Conservation (phyloP, 2,797 vertebrate species). For the Tarsius wallacei region DNA sequence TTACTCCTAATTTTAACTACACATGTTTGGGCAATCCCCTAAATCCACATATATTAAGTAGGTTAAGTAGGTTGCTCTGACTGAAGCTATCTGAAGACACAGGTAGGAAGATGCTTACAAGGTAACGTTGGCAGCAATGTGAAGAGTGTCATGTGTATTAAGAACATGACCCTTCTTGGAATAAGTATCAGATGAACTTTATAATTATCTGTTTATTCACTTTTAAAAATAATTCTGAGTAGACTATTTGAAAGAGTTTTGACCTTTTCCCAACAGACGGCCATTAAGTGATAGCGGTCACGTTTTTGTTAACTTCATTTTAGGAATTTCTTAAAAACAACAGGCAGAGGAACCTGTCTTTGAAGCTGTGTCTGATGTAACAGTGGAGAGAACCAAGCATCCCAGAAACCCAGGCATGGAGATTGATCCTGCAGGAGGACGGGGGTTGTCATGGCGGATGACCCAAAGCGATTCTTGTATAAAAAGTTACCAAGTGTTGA, state of each 20-base stretch:
- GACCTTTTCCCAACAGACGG: slow-evolving; percentile 22
- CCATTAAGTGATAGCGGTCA: not conserved
- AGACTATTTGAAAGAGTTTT: slow-evolving; percentile 46
- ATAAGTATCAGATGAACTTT: slow-evolving; percentile 48
- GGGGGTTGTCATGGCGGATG: too few species aligned
- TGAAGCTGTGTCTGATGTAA: too few species aligned
- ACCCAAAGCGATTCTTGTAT: too few species aligned
- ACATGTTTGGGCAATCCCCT: not conserved
- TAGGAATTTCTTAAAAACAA: slow-evolving; percentile 7
- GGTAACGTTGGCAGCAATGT: not conserved
- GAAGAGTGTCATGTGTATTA: slow-evolving; percentile 59
- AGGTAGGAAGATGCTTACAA: slow-evolving; percentile 38
- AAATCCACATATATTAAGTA: not conserved
- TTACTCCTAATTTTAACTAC: not conserved
- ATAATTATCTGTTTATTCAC: not conserved
- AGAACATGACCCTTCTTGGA: slow-evolving; percentile 19
- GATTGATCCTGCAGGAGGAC: too few species aligned
- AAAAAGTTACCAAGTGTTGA: too few species aligned
- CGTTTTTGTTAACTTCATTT: slow-evolving; percentile 25
- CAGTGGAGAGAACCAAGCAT: too few species aligned
- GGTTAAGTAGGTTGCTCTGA: not conserved
- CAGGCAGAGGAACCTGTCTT: too few species aligned
- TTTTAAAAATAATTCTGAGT: slow-evolving; percentile 79
- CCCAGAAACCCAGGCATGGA: too few species aligned
- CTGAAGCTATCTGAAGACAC: not conserved